A percentile compares a stretch with the other conserved stretches of the same genome.
These are phyloP conservation scores for Telenomus remus DNA, from an alignment of 1,140 invertebrate species.

Conservation along the genomic window DNA sequence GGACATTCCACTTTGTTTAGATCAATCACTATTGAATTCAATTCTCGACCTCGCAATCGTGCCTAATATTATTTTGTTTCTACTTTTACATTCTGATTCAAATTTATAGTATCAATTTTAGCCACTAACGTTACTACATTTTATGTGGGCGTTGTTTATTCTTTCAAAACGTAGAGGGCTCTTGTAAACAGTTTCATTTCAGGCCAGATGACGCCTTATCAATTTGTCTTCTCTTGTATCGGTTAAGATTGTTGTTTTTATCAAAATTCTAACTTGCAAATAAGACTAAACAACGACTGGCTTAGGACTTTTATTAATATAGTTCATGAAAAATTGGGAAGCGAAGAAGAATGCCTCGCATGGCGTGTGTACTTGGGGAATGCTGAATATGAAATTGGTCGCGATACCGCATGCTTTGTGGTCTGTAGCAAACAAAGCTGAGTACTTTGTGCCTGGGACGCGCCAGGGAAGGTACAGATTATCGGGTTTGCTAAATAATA, in stretches of 20 bases:
- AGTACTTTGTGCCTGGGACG: slow-evolving; percentile 60
- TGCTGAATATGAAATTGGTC: slow-evolving; percentile 53
- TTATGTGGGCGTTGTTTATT: no score
- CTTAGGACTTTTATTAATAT: slow-evolving; percentile 50
- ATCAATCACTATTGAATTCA: slow-evolving; percentile 49
- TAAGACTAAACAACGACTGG: background rate
- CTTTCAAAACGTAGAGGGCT: no score
- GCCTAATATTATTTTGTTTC: slow-evolving; percentile 7
- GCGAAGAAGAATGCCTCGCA: slow-evolving; percentile 47
- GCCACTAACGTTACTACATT: background rate
- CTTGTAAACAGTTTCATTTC: no score
- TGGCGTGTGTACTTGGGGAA: slow-evolving; percentile 37
- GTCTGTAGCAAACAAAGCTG: slow-evolving; percentile 31
- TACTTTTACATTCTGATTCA: background rate
- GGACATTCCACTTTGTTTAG: slow-evolving; percentile 49
- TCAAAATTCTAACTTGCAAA: background rate
- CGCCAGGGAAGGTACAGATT: slow-evolving; percentile 66
- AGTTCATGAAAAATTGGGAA: slow-evolving; percentile 47
- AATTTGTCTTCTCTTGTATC: no score
- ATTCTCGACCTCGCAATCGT: slow-evolving; percentile 26
- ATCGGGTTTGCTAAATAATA: slow-evolving; percentile 66
- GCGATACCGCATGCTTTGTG: slow-evolving; percentile 29
- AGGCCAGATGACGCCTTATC: no score
- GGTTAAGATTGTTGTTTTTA: background rate
- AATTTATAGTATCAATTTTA: slow-evolving; percentile 1